Evolutionary conservation across 1,140 invertebrate species (phyloP).

Genomic region (Hycleus cichorii): DNA sequence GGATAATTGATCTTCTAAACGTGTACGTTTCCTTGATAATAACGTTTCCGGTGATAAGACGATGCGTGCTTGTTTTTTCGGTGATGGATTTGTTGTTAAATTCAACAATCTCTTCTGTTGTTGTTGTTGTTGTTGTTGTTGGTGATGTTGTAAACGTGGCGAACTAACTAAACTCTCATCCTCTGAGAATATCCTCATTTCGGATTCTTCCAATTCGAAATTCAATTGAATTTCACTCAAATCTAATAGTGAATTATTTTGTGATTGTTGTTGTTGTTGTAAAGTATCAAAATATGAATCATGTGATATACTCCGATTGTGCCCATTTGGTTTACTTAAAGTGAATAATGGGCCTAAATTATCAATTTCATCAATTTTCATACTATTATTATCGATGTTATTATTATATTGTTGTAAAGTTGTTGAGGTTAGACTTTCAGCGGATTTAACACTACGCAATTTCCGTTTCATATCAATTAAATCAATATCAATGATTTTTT

Average conservation of each 20-base stretch:
- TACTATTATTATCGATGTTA: not conserved
- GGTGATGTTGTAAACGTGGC: constrained; percentile 45
- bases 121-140: constrained; percentile 38
- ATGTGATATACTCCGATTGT: constrained; percentile 71
- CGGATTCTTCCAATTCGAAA: constrained; percentile 74
- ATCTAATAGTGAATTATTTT: constrained; percentile 50
- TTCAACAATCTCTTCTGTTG: not conserved
- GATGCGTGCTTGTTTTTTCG: constrained; percentile 48
- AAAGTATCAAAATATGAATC: constrained; percentile 84
- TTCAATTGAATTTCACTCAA: constrained; percentile 75
- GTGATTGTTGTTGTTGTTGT: constrained; percentile 49
- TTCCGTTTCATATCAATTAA: constrained; percentile 43
- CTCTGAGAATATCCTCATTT: constrained; percentile 79
- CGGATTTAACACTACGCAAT: constrained; percentile 61
- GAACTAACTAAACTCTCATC: constrained; percentile 62
- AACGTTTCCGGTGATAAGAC: constrained; percentile 40
- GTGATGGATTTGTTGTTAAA: constrained; percentile 47
- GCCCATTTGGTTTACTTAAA: constrained; percentile 44
- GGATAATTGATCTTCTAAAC: constrained; percentile 54
- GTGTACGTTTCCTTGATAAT: constrained; percentile 47
- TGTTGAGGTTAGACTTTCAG: constrained; percentile 55
- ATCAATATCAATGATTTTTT: constrained; percentile 41
- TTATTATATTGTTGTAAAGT: constrained; percentile 41
- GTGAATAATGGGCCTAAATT: constrained; percentile 42
- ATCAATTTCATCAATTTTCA: constrained; percentile 25